These are phyloP conservation scores for Onychorhynchus coronatus DNA, from an alignment of 2,113 vertebrate genomes.

Conservation along the genomic window DNA sequence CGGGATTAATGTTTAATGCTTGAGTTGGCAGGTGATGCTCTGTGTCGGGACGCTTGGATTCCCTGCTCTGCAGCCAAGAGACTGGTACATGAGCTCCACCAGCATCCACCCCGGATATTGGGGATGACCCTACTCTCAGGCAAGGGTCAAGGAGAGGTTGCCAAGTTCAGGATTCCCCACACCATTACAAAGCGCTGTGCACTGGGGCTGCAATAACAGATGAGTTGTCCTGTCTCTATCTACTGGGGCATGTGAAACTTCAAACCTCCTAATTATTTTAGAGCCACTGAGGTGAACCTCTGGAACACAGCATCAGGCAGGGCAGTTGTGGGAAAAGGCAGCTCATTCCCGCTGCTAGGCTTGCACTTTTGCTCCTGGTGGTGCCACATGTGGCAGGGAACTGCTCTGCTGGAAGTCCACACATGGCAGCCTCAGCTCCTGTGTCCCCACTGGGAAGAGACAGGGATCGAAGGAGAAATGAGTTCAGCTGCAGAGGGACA, in stretches of 20 bases:
- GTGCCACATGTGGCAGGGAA: background rate
- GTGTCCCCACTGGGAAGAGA: background rate
- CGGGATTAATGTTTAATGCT: conserved; percentile 15
- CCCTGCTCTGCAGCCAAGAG: background rate
- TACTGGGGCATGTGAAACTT: conserved; percentile 44
- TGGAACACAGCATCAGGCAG: background rate
- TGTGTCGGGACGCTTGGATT: background rate
- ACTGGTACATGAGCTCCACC: background rate
- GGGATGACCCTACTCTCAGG: conserved; percentile 45
- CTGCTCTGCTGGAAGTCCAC: background rate
- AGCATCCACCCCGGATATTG: conserved; percentile 66
- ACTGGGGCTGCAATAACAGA: conserved; percentile 51
- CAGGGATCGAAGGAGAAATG: background rate
- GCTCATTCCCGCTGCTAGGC: background rate
- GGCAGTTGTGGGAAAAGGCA: background rate
- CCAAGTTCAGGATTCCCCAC: conserved; percentile 58
- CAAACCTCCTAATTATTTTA: conserved; percentile 71
- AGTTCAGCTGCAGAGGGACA: background rate
- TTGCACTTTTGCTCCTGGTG: background rate
- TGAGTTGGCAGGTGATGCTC: background rate
- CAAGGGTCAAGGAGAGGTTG: conserved; percentile 25
- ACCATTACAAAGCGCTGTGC: background rate
- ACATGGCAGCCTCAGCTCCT: background rate
- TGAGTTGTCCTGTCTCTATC: conserved; percentile 38
- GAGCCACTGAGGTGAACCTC: conserved; percentile 6